Evolutionary conservation across 2,888 invertebrate genomes (phyloP).

Genomic region (Zhuqinia jingwanae): DNA sequence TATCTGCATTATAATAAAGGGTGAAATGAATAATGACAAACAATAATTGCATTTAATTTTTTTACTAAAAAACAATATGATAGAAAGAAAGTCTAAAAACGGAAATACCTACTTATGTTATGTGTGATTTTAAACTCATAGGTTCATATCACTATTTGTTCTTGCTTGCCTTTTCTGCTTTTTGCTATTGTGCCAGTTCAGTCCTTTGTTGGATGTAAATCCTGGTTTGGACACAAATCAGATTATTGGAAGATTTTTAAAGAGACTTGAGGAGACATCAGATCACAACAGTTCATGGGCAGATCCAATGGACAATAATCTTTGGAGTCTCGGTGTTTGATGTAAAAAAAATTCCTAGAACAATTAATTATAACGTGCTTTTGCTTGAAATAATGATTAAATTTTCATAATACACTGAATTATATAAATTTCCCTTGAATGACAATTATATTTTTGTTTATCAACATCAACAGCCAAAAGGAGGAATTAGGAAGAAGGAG

Average conservation of each 20-base stretch:
- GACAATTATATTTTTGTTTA: no score
- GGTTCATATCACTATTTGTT: not conserved
- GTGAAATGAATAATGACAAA: not conserved
- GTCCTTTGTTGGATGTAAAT: not conserved
- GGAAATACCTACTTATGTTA: not conserved
- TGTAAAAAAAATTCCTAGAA: no score
- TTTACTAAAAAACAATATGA: no score
- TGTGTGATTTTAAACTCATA: no score
- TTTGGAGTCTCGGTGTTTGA: not conserved
- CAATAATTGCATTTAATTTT: not conserved
- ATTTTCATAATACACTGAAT: no score
- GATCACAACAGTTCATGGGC: not conserved
- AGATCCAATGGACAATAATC: not conserved
- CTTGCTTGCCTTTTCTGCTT: not conserved
- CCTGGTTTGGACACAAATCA: not conserved
- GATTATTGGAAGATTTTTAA: not conserved
- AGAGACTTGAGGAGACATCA: not conserved
- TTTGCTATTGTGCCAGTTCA: not conserved
- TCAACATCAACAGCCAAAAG: no score
- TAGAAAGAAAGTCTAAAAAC: no score
- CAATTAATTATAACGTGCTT: no score
- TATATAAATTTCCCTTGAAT: no score
- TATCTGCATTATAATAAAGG: conserved; percentile 36
- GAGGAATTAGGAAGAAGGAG: no score
- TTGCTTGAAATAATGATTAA: no score